Conservation (phyloP, 64 coral and sea anemone genomes). For the Pocillopora verrucosa region DNA sequence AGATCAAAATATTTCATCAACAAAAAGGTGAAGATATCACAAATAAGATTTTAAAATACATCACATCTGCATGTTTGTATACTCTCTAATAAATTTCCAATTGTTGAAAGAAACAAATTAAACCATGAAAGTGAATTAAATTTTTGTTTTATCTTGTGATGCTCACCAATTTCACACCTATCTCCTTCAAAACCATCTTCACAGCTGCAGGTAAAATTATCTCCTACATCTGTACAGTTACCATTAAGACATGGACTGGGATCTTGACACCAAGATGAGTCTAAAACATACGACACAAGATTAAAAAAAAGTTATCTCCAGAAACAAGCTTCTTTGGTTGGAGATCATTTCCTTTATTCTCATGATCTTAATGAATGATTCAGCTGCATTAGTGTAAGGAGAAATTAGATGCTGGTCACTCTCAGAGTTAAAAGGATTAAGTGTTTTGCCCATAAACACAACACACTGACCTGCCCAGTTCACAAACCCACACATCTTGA, state of each 20-base stretch:
- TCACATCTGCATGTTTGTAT: too few relatives aligned
- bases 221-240: slow-evolving; percentile 77
- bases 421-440: too few relatives aligned
- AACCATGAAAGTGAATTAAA: background rate
- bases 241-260: slow-evolving; percentile 71
- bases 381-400: too few relatives aligned
- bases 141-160: background rate
- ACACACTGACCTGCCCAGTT: background rate
- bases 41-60: too few relatives aligned
- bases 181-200: slow-evolving; percentile 69
- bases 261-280: slow-evolving; percentile 75
- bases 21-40: too few relatives aligned
- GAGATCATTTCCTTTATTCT: too few relatives aligned
- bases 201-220: slow-evolving; percentile 67
- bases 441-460: background rate
- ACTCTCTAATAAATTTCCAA: too few relatives aligned
- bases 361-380: too few relatives aligned
- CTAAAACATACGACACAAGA: slow-evolving; percentile 3
- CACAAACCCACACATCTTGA: too few relatives aligned
- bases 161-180: slow-evolving; percentile 88
- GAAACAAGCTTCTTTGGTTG: too few relatives aligned
- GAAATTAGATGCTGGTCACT: too few relatives aligned
- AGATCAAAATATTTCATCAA: too few relatives aligned
- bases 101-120: background rate
- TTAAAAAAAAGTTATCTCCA: background rate